A percentile compares a stretch with the other conserved stretches of the same genome.
Evolutionary conservation across 2,888 invertebrate genomes (phyloP).

Genomic region (Parnassius glacialis): DNA sequence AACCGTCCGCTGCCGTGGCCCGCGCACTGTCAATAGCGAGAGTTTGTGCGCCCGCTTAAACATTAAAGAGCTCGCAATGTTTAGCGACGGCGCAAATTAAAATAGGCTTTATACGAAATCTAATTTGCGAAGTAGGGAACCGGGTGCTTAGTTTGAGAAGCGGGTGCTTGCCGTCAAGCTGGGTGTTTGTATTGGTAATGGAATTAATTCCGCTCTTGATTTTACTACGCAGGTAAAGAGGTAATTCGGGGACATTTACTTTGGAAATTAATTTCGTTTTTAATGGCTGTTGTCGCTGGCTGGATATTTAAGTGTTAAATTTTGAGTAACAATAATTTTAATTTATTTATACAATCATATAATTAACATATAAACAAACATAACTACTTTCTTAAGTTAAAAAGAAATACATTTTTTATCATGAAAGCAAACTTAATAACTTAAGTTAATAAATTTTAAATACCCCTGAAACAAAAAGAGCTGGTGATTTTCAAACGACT

Average conservation of each 20-base stretch:
- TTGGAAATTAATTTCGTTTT: conserved; percentile 35
- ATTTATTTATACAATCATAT: neutral
- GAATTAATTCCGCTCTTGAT: conserved; percentile 71
- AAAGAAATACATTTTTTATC: too few species aligned
- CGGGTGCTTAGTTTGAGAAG: conserved; percentile 60
- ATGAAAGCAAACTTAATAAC: too few species aligned
- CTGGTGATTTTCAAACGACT: too few species aligned
- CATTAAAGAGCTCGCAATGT: conserved; percentile 75
- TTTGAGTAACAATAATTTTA: conserved; percentile 5
- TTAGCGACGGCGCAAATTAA: conserved; percentile 77
- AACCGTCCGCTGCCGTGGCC: conserved; percentile 55
- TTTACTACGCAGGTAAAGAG: conserved; percentile 43
- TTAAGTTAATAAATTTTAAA: too few species aligned
- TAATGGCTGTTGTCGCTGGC: conserved; percentile 12
- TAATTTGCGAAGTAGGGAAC: conserved; percentile 75
- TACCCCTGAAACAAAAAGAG: too few species aligned
- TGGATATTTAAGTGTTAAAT: conserved; percentile 2
- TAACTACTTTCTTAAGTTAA: too few species aligned
- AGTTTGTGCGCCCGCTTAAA: conserved; percentile 69
- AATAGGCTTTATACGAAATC: conserved; percentile 79
- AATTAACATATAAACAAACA: too few species aligned
- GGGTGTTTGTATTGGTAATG: conserved; percentile 73
- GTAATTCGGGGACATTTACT: conserved; percentile 45
- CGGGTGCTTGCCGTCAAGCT: conserved; percentile 54
- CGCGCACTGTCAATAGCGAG: conserved; percentile 56